Evolutionary conservation across 2,797 vertebrate genomes (phyloP).

Genomic region (Urocyon cinereoargenteus): DNA sequence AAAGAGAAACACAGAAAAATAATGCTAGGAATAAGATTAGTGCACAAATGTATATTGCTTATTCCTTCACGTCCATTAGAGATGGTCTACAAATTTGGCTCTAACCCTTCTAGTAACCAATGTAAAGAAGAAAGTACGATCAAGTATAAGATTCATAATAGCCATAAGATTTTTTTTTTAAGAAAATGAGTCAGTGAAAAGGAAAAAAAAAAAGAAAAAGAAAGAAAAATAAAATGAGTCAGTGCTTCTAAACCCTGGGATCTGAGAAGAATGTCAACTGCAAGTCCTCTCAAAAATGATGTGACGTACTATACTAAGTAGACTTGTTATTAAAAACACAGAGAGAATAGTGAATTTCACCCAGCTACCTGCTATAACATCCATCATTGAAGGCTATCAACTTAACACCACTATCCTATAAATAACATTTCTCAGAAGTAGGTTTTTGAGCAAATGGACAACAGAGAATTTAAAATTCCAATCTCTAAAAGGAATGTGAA

Average conservation of each 20-base stretch:
- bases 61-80: not conserved
- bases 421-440: not conserved
- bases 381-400: not conserved
- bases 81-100: not conserved
- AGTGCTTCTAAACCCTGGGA: conserved; percentile 28
- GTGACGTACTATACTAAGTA: not conserved
- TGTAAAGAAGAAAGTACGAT: conserved; percentile 5
- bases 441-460: not conserved
- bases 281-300: not conserved
- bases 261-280: not conserved
- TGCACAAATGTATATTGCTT: not conserved
- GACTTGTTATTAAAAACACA: not conserved
- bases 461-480: not conserved
- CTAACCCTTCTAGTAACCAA: not conserved
- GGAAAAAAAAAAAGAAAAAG: no score
- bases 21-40: not conserved
- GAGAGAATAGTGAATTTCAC: not conserved
- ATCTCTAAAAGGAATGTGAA: conserved; percentile 4
- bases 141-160: not conserved
- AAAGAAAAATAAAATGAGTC: not conserved
- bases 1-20: conserved; percentile 38
- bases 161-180: not conserved
- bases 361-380: not conserved
- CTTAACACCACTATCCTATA: not conserved
- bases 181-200: not conserved